phyloP scores from a whole-genome alignment of 1,140 invertebrate species.

The Hypothenemus hampei region DNA sequence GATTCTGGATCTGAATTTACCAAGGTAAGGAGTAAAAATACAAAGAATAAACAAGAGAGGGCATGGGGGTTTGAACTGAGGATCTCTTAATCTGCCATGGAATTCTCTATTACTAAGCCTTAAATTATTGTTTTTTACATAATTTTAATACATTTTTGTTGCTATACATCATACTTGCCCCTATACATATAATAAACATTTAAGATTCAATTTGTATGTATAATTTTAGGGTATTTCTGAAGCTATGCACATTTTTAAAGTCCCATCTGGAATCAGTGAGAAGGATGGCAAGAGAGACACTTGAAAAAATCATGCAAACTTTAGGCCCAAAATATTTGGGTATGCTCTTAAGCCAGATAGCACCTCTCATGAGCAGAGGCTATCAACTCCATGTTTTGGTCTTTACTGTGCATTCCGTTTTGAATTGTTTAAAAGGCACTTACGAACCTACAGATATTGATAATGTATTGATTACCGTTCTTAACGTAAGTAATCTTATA shows the following conservation, averaged over 20 bases:
- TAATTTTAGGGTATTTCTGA: slow-evolving; percentile 78
- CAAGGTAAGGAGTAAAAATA: slow-evolving; percentile 57
- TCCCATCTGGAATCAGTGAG: slow-evolving; percentile 85
- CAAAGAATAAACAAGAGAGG: background rate
- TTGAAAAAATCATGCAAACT: slow-evolving; percentile 82
- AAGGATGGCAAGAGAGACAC: slow-evolving; percentile 75
- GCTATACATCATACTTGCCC: no score
- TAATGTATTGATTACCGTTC: slow-evolving; percentile 66
- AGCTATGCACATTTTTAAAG: slow-evolving; percentile 83
- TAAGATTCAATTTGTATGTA: no score
- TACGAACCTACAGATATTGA: slow-evolving; percentile 74
- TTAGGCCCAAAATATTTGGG: slow-evolving; percentile 80
- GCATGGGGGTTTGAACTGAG: slow-evolving; percentile 75
- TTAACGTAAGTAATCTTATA: slow-evolving; percentile 52
- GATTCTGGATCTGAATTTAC: slow-evolving; percentile 70
- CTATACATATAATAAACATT: no score
- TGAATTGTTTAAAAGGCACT: slow-evolving; percentile 62
- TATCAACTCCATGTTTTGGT: slow-evolving; percentile 92
- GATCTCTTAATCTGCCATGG: slow-evolving; percentile 90
- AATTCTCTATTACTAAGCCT: slow-evolving; percentile 89
- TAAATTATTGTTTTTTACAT: no score
- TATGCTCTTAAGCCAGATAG: slow-evolving; percentile 75
- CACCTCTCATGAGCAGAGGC: slow-evolving; percentile 74
- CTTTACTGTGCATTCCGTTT: slow-evolving; percentile 79
- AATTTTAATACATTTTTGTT: no score